Evolutionary conservation across 2,113 vertebrate genomes (phyloP).

Genomic region (Terrapene triunguis): DNA sequence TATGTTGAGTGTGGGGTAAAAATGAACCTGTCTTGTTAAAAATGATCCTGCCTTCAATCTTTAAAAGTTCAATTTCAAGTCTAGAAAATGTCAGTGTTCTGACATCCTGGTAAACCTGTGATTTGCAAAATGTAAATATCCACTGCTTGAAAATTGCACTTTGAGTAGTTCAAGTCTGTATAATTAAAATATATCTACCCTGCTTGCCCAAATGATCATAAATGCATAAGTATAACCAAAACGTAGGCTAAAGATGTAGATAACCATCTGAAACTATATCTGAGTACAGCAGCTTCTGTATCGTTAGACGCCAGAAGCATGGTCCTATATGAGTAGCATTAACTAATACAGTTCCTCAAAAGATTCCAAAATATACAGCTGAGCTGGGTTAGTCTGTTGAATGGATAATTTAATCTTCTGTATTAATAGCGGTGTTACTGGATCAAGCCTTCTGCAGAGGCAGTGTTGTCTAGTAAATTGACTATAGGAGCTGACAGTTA

Average conservation of each 20-base stretch:
- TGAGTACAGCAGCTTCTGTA: slow-evolving; percentile 9
- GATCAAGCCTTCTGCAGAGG: neutral
- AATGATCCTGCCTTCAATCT: neutral
- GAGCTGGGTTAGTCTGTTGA: neutral
- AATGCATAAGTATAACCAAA: slow-evolving; percentile 28
- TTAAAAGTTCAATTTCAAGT: neutral
- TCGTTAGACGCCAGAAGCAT: slow-evolving; percentile 12
- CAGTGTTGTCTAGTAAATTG: neutral
- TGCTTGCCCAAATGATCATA: slow-evolving; percentile 59
- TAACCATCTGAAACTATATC: neutral
- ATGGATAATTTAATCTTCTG: rapidly evolving
- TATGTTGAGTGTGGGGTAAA: neutral
- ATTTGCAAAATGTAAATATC: slow-evolving; percentile 38
- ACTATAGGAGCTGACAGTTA: neutral
- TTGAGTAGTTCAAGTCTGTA: slow-evolving; percentile 72
- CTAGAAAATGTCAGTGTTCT: neutral
- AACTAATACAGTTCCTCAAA: neutral
- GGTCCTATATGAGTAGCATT: neutral
- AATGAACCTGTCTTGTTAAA: neutral
- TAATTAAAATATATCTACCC: slow-evolving; percentile 67
- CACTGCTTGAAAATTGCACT: slow-evolving; percentile 76
- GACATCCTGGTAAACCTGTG: slow-evolving; percentile 1
- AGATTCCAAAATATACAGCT: neutral
- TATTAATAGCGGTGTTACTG: neutral
- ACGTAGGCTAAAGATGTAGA: slow-evolving; percentile 19